Conservation (phyloP, 2,888 invertebrate species). For the Cremastinae sp. region DNA sequence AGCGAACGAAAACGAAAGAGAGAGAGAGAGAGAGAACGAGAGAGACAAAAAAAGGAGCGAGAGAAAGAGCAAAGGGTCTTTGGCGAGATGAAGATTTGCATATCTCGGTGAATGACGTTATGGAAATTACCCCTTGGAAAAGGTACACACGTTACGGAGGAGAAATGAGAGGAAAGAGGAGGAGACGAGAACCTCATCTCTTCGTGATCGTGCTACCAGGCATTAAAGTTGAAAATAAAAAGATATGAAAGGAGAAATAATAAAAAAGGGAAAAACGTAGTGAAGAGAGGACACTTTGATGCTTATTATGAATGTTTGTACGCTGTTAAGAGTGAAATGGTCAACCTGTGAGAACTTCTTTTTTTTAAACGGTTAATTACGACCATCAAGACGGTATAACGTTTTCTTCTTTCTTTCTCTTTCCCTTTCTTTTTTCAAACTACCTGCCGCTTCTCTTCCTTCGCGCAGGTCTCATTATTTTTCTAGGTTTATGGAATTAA, state of each 20-base stretch:
- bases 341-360: slow-evolving; percentile 29
- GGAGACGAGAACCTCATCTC: slow-evolving; percentile 9
- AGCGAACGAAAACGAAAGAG: too few relatives aligned
- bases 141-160: slow-evolving; percentile 2
- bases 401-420: slow-evolving; percentile 7
- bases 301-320: not conserved
- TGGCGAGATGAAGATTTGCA: slow-evolving; percentile 41
- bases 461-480: too few relatives aligned
- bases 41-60: not conserved
- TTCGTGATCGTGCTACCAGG: slow-evolving; percentile 49
- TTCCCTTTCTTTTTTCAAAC: slow-evolving; percentile 19
- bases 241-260: slow-evolving; percentile 1
- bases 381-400: slow-evolving; percentile 17
- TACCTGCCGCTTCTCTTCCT: slow-evolving; percentile 6
- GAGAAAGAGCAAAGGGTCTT: slow-evolving; percentile 22
- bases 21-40: not conserved
- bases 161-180: not conserved
- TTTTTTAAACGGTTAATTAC: slow-evolving; percentile 18
- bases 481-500: too few relatives aligned
- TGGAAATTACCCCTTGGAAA: slow-evolving; percentile 45
- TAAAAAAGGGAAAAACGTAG: not conserved
- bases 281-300: not conserved
- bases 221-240: slow-evolving; percentile 3
- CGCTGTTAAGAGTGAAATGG: not conserved
- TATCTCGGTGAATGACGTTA: slow-evolving; percentile 52